Base-by-base conservation (phyloP, 2,113 vertebrate species). In the Cygnus buccinator region DNA sequence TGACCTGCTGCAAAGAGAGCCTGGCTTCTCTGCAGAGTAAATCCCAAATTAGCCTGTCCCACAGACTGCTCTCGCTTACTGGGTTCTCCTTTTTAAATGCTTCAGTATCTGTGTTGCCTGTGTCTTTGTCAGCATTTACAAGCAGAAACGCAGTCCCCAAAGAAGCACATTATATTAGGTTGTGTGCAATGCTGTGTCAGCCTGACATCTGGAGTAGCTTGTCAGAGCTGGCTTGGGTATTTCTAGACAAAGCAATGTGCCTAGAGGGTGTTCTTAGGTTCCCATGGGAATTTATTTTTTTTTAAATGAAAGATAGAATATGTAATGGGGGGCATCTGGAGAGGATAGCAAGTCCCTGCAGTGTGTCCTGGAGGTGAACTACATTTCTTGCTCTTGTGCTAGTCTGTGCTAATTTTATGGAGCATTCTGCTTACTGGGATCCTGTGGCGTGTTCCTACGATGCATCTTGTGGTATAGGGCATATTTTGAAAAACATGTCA, bases 121-220 rank as follows among this genome's bases (percentile, higher is more conserved):
- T 76, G 89, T 73, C 92, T 67, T 71, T 19, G 18, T 18, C 61
- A 41, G 59, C 9, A 6, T 90, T 96, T 91, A 94, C 95, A 87
- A 94, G 91, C 57, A 52, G 93, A 75, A 8, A 9, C 3, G 54
- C 87, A 72, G 75, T 88, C 91, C 74, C 74, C 33, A 12, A 84
- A 85, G 65, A 3, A 25, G 72, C 2, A 3, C 26, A 0, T 72
- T 68, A 20, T 68, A 46, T 48, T 50, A 10, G 89, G 62, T 67
- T 94, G 84, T 66, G 87, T 25, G 83, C 8, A 48, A 0, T 48
- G 91, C 94, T 89, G 85, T 0, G 28, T 86, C 89, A 94, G 89
- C 83, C 89, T 93, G 91, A 78, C 94, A 94, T 94, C 96, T 96
- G 94, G 91, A 59, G 84, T 72, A 85, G 35, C 94, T 96, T 66